A percentile compares a stretch with the other conserved stretches of the same genome.
These are phyloP conservation scores for Thelaira solivaga DNA, from an alignment of 2,888 invertebrate species.

Conservation along the genomic window DNA sequence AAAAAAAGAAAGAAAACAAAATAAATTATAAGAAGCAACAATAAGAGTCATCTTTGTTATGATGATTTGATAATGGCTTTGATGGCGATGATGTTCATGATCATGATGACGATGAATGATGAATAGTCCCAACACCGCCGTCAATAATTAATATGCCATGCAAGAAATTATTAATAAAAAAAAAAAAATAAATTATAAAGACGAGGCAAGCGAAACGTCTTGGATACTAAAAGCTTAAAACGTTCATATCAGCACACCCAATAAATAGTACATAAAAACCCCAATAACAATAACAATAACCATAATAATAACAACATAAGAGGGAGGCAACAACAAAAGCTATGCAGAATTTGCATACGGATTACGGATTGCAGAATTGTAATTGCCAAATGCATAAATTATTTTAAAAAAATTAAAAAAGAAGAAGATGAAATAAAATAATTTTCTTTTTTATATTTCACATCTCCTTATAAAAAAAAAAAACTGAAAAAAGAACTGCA, in stretches of 20 bases:
- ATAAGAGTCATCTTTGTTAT: slow-evolving; percentile 51
- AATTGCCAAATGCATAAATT: slow-evolving; percentile 63
- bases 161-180: slow-evolving; percentile 57
- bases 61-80: slow-evolving; percentile 50
- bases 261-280: slow-evolving; percentile 41
- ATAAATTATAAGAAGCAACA: slow-evolving; percentile 44
- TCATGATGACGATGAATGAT: slow-evolving; percentile 32
- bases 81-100: slow-evolving; percentile 39
- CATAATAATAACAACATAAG: background rate
- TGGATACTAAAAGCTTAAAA: slow-evolving; percentile 34
- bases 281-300: no score
- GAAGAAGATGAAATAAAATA: no score
- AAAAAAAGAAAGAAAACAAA: slow-evolving; percentile 8
- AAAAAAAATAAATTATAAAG: no score
- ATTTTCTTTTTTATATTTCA: background rate
- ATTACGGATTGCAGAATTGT: slow-evolving; percentile 56
- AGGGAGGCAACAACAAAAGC: slow-evolving; percentile 38
- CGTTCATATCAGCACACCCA: slow-evolving; percentile 44
- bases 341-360: slow-evolving; percentile 59
- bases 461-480: slow-evolving; percentile 43
- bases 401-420: no score
- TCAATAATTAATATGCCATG: slow-evolving; percentile 61
- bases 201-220: slow-evolving; percentile 14
- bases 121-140: slow-evolving; percentile 46
- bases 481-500: slow-evolving; percentile 6